Conservation (phyloP, 2,888 invertebrate species). For the Morinoia aosen region DNA sequence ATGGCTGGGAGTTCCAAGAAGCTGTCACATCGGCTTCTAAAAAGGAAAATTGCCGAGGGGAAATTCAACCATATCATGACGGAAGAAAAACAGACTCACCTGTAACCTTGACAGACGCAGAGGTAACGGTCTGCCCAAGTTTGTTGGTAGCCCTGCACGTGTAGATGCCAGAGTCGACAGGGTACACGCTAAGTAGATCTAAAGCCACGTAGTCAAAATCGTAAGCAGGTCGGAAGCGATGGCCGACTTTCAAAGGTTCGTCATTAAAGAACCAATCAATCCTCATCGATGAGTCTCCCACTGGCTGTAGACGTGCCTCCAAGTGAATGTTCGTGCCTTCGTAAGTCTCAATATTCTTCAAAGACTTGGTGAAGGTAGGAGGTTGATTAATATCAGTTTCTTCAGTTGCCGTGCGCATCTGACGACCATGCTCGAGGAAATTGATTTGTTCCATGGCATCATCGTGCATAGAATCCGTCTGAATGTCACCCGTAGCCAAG, state of each 20-base stretch:
- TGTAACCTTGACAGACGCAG: conserved; percentile 89
- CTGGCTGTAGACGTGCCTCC: conserved; percentile 91
- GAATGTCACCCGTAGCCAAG: conserved; percentile 66
- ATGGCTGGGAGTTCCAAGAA: not conserved
- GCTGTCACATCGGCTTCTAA: not conserved
- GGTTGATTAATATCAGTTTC: conserved; percentile 66
- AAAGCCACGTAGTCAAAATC: conserved; percentile 98
- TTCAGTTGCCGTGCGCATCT: conserved; percentile 64
- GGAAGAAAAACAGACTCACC: conserved; percentile 69
- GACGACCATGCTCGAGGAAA: conserved; percentile 70
- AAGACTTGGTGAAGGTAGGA: conserved; percentile 87
- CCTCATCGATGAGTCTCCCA: conserved; percentile 89
- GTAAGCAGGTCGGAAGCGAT: conserved; percentile 94
- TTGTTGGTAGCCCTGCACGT: conserved; percentile 95
- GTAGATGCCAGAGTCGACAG: conserved; percentile 97
- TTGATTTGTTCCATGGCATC: conserved; percentile 71
- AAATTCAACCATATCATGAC: not conserved
- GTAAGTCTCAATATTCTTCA: conserved; percentile 90
- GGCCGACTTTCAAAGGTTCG: conserved; percentile 82
- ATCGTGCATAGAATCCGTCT: conserved; percentile 71
- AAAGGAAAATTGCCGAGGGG: not conserved
- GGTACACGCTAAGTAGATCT: conserved; percentile 94
- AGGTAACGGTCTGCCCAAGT: conserved; percentile 93
- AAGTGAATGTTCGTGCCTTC: conserved; percentile 93
- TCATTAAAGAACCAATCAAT: conserved; percentile 98